Base-by-base conservation (phyloP, 2,797 vertebrate species). In the Scarus forsteni region DNA sequence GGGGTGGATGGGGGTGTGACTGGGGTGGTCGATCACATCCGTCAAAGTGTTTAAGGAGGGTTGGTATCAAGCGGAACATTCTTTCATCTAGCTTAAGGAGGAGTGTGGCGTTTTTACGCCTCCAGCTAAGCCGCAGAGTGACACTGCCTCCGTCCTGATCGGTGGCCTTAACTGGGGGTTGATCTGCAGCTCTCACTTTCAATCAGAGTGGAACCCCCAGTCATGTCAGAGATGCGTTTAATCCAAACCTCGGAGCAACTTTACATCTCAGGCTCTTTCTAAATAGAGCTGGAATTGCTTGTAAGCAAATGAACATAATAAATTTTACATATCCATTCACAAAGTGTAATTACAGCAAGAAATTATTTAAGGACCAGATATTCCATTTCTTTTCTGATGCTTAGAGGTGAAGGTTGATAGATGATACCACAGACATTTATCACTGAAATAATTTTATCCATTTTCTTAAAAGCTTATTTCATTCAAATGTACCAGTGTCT, bases 31-130 rank as follows among this genome's bases (percentile, higher is more conserved):
- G 78, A 89, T 91, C 89, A 85, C 85, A 88, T 88, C 76, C 81
- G 85, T 92, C 89, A 91, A 58, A 81, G 77, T 84, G 81, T 83
- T 89, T 80, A 85, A 36, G 77, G 81, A 72, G 81, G 73, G 77
- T 77, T 71, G 53, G 43, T 58, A 81, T 85, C 82, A 85, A 85
- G 89, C 82, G 75, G 76, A 89, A 91, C 87, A 72, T 79, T 89
- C 89, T 91, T 92, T 91, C 90, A 92, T 92, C 89, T 89, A 9
- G 61, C 81, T 85, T 83, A 71, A 88, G 82, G 86, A 84, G 85
- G 81, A 88, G 80, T 40, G 80, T 70, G 83, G 79, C 79, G 70
- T 86, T 87, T 42, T 87, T 42, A 69, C 58, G 72, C 77, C 55
- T 72, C 49, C 76, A 73, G 86, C 80, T 88, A 89, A 89, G 85